A percentile compares a stretch with the other conserved stretches of the same genome.
phyloP scores from a whole-genome alignment of 1,140 invertebrate species.

The Pogonomyrmex californicus region DNA sequence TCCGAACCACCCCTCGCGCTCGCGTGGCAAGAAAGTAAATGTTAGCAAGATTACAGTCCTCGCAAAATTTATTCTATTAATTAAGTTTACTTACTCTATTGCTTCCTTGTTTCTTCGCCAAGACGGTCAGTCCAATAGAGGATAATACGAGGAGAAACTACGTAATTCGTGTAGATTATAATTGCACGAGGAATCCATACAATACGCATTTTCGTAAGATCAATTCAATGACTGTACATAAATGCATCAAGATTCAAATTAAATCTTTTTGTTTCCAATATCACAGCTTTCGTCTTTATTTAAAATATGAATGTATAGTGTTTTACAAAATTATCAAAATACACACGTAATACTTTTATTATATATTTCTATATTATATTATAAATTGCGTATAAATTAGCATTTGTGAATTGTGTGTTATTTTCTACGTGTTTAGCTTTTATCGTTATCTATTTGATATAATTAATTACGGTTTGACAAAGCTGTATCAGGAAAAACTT shows the following conservation, averaged over 20 bases:
- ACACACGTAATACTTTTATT: not conserved
- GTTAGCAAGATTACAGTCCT: conserved; percentile 72
- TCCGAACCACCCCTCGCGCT: conserved; percentile 8
- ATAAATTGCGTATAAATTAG: not conserved
- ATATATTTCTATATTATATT: not conserved
- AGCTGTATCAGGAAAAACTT: not conserved
- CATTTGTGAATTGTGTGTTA: not conserved
- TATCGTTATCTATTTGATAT: conserved; percentile 10
- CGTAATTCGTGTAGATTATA: conserved; percentile 51
- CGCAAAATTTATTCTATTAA: conserved; percentile 79
- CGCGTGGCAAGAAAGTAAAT: conserved; percentile 71
- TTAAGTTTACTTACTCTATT: conserved; percentile 71
- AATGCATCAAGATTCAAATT: not conserved
- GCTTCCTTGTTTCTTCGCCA: conserved; percentile 30
- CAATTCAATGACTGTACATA: not conserved
- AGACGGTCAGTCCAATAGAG: conserved; percentile 57
- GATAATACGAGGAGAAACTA: conserved; percentile 47
- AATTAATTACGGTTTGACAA: not conserved
- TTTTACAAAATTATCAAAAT: not conserved
- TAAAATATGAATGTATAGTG: not conserved
- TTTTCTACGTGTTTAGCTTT: not conserved
- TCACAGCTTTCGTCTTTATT: not conserved
- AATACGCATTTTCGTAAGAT: conserved; percentile 30
- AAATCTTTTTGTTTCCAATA: not conserved
- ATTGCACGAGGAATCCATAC: conserved; percentile 6